These are phyloP conservation scores for Villa cingulata DNA, from an alignment of 2,888 invertebrate genomes.

Conservation along the genomic window DNA sequence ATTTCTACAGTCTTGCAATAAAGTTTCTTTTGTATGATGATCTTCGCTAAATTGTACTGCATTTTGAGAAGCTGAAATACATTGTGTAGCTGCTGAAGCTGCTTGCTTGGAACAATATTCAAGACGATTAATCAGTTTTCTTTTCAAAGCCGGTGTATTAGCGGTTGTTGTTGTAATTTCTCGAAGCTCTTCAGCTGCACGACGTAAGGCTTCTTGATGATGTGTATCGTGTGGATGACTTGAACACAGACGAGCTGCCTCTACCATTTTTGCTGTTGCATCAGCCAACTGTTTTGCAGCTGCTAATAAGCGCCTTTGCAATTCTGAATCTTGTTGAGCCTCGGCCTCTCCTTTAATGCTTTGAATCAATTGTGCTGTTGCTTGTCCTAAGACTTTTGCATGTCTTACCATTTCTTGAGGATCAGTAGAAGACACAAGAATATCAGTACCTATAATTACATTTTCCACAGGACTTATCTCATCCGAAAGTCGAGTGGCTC, in stretches of 20 bases:
- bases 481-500: constrained; percentile 51
- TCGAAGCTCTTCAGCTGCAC: constrained; percentile 86
- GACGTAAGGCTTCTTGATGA: constrained; percentile 69
- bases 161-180: constrained; percentile 81
- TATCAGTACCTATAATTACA: constrained; percentile 80
- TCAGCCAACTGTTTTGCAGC: constrained; percentile 93
- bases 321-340: constrained; percentile 68
- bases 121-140: constrained; percentile 52
- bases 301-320: constrained; percentile 78
- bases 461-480: constrained; percentile 74
- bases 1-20: constrained; percentile 57
- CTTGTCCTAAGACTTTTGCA: constrained; percentile 80
- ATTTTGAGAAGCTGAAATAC: constrained; percentile 76
- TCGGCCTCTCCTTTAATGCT: constrained; percentile 94
- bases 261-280: constrained; percentile 93
- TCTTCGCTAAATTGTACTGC: constrained; percentile 53
- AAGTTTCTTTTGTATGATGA: constrained; percentile 48
- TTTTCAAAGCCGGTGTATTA: constrained; percentile 55
- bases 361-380: constrained; percentile 85
- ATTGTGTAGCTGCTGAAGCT: constrained; percentile 78
- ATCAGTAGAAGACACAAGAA: constrained; percentile 73
- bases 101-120: constrained; percentile 71
- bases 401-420: constrained; percentile 90
- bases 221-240: constrained; percentile 68
- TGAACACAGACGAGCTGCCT: constrained; percentile 88